Conservation (phyloP, 1,140 invertebrate species). For the Subanguina moxae region DNA sequence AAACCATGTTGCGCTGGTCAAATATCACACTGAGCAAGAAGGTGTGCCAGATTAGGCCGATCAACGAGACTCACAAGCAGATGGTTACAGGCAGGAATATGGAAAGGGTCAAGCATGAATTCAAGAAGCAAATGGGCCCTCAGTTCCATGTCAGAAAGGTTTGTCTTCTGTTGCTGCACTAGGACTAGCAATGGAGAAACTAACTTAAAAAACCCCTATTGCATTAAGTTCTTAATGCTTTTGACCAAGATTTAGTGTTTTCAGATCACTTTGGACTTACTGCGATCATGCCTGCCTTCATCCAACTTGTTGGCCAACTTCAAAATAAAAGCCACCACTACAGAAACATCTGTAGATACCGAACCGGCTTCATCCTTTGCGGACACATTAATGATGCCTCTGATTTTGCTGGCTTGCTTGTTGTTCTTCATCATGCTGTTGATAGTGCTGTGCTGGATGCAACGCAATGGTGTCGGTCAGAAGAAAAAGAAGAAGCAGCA, state of each 20-base stretch:
- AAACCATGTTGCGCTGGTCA: conserved; percentile 21
- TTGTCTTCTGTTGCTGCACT: too few species aligned
- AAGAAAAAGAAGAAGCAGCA: conserved; percentile 34
- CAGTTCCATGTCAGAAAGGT: conserved; percentile 31
- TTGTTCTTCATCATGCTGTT: conserved; percentile 24
- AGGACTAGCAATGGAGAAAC: too few species aligned
- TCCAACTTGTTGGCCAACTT: neutral
- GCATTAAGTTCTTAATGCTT: too few species aligned
- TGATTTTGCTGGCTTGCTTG: conserved; percentile 24
- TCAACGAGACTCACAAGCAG: conserved; percentile 23
- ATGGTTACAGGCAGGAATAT: conserved; percentile 15
- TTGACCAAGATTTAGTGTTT: neutral
- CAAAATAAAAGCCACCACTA: conserved; percentile 14
- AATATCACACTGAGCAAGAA: conserved; percentile 17
- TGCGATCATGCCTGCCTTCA: conserved; percentile 15
- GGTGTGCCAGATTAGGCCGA: conserved; percentile 17
- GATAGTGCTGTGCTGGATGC: conserved; percentile 27
- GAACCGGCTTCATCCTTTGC: conserved; percentile 7
- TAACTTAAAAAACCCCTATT: too few species aligned
- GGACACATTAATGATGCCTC: conserved; percentile 21
- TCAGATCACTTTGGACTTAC: conserved; percentile 20
- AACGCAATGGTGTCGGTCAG: conserved; percentile 12
- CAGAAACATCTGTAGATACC: conserved; percentile 9
- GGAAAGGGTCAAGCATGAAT: conserved; percentile 18
- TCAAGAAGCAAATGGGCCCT: conserved; percentile 20